These are phyloP conservation scores for Notechis scutatus DNA, from an alignment of 2,113 vertebrate species.

Conservation along the genomic window DNA sequence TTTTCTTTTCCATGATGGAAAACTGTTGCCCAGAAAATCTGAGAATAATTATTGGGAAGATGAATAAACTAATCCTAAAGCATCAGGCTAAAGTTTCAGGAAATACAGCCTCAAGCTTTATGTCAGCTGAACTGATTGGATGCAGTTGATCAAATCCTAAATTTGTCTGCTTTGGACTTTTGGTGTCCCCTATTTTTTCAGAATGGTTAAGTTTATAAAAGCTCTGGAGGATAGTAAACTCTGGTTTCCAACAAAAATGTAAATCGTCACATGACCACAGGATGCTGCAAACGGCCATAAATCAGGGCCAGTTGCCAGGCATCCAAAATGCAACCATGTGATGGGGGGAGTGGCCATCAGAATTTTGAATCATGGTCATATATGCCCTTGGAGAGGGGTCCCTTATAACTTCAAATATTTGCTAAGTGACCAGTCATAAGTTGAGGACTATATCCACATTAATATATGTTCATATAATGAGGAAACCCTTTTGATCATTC, in stretches of 20 bases:
- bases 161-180: not conserved
- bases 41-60: not conserved
- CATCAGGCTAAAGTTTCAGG: not conserved
- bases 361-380: not conserved
- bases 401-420: not conserved
- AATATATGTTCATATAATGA: not conserved
- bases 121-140: not conserved
- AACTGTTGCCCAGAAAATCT: not conserved
- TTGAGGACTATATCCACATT: not conserved
- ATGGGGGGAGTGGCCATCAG: not conserved
- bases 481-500: not conserved
- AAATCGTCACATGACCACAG: not conserved
- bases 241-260: not conserved
- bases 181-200: not conserved
- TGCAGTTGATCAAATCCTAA: not conserved
- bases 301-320: not conserved
- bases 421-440: not conserved
- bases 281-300: not conserved
- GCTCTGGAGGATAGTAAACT: not conserved
- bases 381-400: not conserved
- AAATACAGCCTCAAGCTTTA: not conserved
- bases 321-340: not conserved
- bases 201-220: not conserved
- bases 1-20: slow-evolving; percentile 15
- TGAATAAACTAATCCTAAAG: not conserved